A percentile compares a stretch with the other conserved stretches of the same genome.
phyloP scores from a whole-genome alignment of 2,797 vertebrate genomes.

The Myotis myotis region DNA sequence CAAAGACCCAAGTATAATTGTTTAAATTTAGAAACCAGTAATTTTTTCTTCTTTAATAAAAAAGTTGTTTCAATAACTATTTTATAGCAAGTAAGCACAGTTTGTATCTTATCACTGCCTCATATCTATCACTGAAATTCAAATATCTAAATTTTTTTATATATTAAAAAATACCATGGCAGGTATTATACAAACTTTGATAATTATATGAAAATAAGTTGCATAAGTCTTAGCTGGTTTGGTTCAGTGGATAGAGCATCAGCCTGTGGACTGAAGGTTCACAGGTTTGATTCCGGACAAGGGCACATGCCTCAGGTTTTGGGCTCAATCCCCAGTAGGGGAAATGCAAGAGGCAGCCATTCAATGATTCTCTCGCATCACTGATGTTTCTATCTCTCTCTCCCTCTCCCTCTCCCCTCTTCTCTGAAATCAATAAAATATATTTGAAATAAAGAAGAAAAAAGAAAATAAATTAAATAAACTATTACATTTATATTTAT shows the following conservation, averaged over 20 bases:
- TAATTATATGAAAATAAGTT: constrained; percentile 12
- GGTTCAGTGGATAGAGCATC: too few relatives aligned
- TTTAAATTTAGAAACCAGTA: constrained; percentile 9
- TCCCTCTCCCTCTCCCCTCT: too few relatives aligned
- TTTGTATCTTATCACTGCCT: neutral
- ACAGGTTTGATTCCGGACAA: too few relatives aligned
- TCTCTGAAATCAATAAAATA: too few relatives aligned
- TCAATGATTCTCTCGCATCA: too few relatives aligned
- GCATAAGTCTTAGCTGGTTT: neutral
- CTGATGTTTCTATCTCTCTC: too few relatives aligned
- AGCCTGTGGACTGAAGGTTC: too few relatives aligned
- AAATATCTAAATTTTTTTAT: neutral
- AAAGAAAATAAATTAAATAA: neutral
- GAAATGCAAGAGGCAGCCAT: too few relatives aligned
- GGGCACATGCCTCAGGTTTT: too few relatives aligned
- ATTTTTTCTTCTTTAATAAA: neutral
- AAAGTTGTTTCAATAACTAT: constrained; percentile 35
- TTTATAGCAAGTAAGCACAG: neutral
- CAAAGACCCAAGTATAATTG: neutral
- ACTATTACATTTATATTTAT: constrained; percentile 18
- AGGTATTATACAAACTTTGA: neutral
- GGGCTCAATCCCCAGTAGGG: too few relatives aligned
- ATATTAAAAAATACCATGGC: neutral
- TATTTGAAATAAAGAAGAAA: too few relatives aligned
- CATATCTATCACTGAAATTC: neutral